Conservation (phyloP, 2,113 vertebrate species). For the Fukomys damarensis region DNA sequence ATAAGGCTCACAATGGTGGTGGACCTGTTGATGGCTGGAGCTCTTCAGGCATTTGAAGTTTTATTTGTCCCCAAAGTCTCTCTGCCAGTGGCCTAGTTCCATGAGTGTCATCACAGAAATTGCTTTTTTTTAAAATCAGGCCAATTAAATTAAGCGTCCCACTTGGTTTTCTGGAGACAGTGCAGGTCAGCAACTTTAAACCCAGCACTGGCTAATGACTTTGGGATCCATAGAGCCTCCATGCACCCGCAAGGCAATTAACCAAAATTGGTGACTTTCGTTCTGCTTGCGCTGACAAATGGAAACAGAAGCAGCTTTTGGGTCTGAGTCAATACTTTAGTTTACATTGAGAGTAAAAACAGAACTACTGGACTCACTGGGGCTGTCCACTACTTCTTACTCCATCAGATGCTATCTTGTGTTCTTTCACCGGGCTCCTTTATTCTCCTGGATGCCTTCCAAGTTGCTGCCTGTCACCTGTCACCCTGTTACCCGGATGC, state of each 20-base stretch:
- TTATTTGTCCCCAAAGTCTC: constrained; percentile 59
- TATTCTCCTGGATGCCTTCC: neutral
- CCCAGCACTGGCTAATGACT: constrained; percentile 32
- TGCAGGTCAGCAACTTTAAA: constrained; percentile 57
- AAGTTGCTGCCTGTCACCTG: neutral
- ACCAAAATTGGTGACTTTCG: constrained; percentile 9
- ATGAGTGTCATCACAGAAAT: constrained; percentile 61
- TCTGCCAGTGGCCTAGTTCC: constrained; percentile 63
- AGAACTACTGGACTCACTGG: neutral
- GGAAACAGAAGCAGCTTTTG: constrained; percentile 58
- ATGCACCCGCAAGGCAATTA: constrained; percentile 56
- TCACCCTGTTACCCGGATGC: neutral
- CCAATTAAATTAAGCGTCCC: constrained; percentile 63
- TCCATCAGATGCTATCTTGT: neutral
- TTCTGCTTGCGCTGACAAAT: constrained; percentile 56
- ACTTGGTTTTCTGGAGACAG: constrained; percentile 54
- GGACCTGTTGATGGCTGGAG: constrained; percentile 18
- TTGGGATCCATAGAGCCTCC: neutral
- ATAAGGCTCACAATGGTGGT: neutral
- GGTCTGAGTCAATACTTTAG: constrained; percentile 53
- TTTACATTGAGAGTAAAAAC: constrained; percentile 6
- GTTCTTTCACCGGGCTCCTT: neutral
- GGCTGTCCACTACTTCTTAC: neutral
- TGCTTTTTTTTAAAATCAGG: constrained; percentile 49
- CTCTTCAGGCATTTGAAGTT: constrained; percentile 58